Conservation (phyloP, 2,113 vertebrate species). For the Pituophis catenifer region DNA sequence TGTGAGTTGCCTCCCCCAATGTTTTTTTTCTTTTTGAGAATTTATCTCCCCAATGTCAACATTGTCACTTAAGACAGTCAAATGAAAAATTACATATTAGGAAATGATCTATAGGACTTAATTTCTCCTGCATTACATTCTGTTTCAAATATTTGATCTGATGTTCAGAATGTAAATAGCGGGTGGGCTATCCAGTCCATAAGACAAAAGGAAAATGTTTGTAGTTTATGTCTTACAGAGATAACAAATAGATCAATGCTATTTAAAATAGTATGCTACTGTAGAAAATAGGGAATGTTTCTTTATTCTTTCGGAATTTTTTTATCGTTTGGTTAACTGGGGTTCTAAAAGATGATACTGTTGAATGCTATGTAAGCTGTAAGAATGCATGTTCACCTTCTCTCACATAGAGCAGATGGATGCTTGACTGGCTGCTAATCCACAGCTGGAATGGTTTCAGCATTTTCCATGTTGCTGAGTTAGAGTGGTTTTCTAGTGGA, state of each 20-base stretch:
- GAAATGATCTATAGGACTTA: not conserved
- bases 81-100: not conserved
- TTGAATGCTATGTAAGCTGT: conserved; percentile 67
- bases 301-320: conserved; percentile 41
- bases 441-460: conserved; percentile 86
- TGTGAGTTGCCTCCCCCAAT: too few species aligned
- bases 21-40: not conserved
- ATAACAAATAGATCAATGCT: not conserved
- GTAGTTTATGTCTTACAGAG: not conserved
- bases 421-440: conserved; percentile 85
- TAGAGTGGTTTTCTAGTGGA: conserved; percentile 87
- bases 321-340: conserved; percentile 44
- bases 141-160: not conserved
- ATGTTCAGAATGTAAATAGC: not conserved
- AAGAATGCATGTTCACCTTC: conserved; percentile 76
- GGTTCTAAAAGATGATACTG: conserved; percentile 59
- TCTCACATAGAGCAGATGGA: conserved; percentile 80
- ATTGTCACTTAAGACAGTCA: not conserved
- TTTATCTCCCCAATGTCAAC: not conserved
- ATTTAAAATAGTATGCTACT: conserved; percentile 25
- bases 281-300: conserved; percentile 35
- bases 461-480: conserved; percentile 78
- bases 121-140: not conserved
- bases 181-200: conserved; percentile 4
- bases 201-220: conserved; percentile 2